A percentile compares a stretch with the other conserved stretches of the same genome.
phyloP scores from a whole-genome alignment of 2,888 invertebrate species.

The Melolontha melolontha region DNA sequence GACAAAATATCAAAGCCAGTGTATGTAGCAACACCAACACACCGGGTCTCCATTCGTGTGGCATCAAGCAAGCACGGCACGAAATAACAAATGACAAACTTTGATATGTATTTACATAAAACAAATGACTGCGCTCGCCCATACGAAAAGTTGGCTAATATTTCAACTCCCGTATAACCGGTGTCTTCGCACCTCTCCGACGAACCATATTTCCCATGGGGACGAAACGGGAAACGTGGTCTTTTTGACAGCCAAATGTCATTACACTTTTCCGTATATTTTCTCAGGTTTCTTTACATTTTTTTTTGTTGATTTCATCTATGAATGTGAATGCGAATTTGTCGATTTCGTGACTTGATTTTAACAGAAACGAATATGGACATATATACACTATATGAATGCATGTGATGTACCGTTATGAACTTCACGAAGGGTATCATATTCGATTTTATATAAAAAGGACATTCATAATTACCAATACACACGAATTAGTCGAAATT shows the following conservation, averaged over 20 bases:
- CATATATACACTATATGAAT: slow-evolving; percentile 6
- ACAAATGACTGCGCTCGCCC: slow-evolving; percentile 67
- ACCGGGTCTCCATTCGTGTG: slow-evolving; percentile 2
- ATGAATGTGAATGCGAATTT: not conserved
- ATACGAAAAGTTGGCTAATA: slow-evolving; percentile 68
- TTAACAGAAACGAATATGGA: slow-evolving; percentile 18
- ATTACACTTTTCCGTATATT: slow-evolving; percentile 34
- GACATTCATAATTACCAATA: no score
- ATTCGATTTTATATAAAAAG: not conserved
- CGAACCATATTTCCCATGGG: slow-evolving; percentile 64
- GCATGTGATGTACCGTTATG: not conserved
- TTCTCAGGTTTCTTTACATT: slow-evolving; percentile 4
- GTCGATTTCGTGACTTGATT: slow-evolving; percentile 40
- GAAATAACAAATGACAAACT: slow-evolving; percentile 64
- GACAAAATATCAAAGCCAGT: slow-evolving; percentile 43
- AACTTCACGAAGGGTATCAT: not conserved
- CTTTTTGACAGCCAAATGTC: slow-evolving; percentile 36
- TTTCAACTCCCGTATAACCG: slow-evolving; percentile 57
- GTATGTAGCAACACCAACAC: no score
- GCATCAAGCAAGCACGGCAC: slow-evolving; percentile 50
- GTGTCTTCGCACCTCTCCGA: slow-evolving; percentile 46
- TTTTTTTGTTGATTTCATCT: not conserved
- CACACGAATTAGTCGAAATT: no score
- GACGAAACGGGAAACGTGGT: slow-evolving; percentile 44
- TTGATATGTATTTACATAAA: slow-evolving; percentile 67